Conservation (phyloP, 1,140 invertebrate genomes). For the Ceratosolen solmsi region DNA sequence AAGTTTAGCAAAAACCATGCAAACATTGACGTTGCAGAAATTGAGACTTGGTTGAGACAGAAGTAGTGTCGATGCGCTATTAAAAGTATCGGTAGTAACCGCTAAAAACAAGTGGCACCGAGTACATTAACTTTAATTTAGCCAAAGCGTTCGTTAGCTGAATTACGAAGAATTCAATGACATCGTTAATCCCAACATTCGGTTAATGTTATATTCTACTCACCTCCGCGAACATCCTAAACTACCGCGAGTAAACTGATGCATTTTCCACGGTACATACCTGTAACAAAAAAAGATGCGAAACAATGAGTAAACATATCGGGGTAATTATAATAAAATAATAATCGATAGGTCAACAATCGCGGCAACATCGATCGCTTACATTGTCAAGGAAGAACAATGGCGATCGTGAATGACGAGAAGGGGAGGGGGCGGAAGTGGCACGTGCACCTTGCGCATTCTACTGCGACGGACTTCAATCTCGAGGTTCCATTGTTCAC, state of each 20-base stretch:
- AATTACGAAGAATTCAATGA: neutral
- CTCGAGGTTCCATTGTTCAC: neutral
- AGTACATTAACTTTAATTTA: too few relatives aligned
- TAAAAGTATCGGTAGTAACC: too few relatives aligned
- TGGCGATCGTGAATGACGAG: neutral
- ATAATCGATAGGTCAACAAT: neutral
- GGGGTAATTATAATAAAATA: neutral
- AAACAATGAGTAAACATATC: neutral
- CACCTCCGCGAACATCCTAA: neutral
- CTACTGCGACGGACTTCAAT: constrained; percentile 35
- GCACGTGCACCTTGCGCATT: constrained; percentile 23
- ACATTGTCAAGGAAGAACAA: constrained; percentile 27
- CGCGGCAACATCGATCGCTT: neutral
- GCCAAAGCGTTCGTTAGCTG: too few relatives aligned
- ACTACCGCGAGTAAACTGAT: neutral
- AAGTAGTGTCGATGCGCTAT: too few relatives aligned
- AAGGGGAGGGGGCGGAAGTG: neutral
- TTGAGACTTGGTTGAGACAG: too few relatives aligned
- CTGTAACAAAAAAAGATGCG: constrained; percentile 11
- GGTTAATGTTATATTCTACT: neutral
- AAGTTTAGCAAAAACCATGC: too few relatives aligned
- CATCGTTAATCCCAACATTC: neutral
- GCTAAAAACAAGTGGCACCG: too few relatives aligned
- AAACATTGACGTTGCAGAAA: too few relatives aligned
- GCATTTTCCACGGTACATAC: neutral